Evolutionary conservation across 2,113 vertebrate genomes (phyloP).

Genomic region (Willisornis vidua): DNA sequence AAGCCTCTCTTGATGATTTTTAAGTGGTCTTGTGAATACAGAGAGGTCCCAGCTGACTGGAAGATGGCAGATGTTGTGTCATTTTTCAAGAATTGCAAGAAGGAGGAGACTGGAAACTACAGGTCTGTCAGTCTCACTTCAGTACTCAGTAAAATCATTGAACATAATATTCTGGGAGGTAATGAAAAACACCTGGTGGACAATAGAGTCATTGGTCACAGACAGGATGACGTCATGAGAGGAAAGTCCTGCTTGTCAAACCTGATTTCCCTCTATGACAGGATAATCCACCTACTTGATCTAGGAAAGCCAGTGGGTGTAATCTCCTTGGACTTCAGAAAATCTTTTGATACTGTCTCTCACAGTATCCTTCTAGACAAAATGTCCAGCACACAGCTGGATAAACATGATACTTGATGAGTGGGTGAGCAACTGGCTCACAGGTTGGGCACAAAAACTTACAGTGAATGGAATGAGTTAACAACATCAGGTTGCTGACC

Average conservation of each 20-base stretch:
- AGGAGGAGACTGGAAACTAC: not conserved
- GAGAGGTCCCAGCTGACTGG: not conserved
- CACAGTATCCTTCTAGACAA: not conserved
- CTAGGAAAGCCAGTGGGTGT: not conserved
- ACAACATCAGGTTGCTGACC: not conserved
- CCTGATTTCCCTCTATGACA: not conserved
- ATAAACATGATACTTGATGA: not conserved
- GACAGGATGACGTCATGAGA: not conserved
- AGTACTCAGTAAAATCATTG: not conserved
- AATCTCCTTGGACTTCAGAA: not conserved
- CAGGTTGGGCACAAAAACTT: not conserved
- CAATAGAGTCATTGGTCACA: not conserved
- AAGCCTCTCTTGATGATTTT: not conserved
- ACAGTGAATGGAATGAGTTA: not conserved
- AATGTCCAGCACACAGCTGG: not conserved
- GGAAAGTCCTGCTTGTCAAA: not conserved
- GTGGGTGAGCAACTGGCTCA: rapidly evolving
- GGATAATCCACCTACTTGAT: not conserved
- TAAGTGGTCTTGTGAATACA: not conserved
- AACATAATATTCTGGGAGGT: not conserved
- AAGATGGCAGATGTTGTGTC: not conserved
- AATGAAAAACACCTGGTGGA: not conserved
- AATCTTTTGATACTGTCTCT: not conserved
- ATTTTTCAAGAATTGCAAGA: not conserved
- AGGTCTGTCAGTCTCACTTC: not conserved